Evolutionary conservation across 2,113 vertebrate species (phyloP).

Genomic region (Nibea albiflora): DNA sequence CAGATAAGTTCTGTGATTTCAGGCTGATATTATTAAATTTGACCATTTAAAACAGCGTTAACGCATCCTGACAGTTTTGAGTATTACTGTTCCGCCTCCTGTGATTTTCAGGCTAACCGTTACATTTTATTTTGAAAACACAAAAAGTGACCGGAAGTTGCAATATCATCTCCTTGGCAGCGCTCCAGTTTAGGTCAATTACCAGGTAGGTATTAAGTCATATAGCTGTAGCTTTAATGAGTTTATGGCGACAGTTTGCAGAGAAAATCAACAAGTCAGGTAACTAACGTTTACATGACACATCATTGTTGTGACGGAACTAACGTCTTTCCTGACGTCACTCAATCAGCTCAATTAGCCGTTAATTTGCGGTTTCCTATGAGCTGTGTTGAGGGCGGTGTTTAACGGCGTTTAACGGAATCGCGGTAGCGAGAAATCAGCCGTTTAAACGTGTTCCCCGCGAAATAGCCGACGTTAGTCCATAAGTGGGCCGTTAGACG

Average conservation of each 20-base stretch:
- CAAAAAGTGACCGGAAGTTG: neutral
- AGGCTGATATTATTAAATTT: no score
- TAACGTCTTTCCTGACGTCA: neutral
- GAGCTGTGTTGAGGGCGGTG: no score
- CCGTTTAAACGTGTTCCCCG: neutral
- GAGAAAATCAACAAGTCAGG: neutral
- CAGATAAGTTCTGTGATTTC: no score
- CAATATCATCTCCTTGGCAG: neutral
- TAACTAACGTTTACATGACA: neutral
- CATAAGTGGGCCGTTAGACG: neutral
- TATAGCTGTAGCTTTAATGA: neutral
- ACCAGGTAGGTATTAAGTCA: neutral
- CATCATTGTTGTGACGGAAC: neutral
- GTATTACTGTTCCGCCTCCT: no score
- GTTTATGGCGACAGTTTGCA: neutral
- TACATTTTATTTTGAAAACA: neutral
- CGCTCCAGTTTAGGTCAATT: neutral
- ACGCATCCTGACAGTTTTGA: no score
- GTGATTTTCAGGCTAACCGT: no score
- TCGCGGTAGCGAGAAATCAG: neutral
- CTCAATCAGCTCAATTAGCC: neutral
- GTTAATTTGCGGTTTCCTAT: neutral
- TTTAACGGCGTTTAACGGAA: neutral
- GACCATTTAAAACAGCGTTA: no score
- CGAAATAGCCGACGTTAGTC: neutral